Percentiles rank a stretch among this genome's conserved stretches.
phyloP scores from a whole-genome alignment of 2,888 invertebrate genomes.

The Ferdinandea cuprea region DNA sequence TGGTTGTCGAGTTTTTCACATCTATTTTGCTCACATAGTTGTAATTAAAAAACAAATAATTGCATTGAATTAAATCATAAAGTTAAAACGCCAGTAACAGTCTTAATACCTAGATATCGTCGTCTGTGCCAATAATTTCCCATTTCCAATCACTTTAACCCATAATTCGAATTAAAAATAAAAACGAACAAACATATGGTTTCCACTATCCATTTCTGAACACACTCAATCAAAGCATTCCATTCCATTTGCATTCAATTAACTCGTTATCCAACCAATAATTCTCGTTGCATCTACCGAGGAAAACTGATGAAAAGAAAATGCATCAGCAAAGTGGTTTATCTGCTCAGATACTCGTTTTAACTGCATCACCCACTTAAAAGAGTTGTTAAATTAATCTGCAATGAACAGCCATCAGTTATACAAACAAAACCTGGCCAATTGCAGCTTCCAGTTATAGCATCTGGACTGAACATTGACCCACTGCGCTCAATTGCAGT shows the following conservation, averaged over 20 bases:
- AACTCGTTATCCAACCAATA: constrained; percentile 20
- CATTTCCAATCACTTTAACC: background rate
- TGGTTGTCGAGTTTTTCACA: no score
- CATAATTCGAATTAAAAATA: background rate
- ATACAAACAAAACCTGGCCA: constrained; percentile 42
- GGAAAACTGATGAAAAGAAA: constrained; percentile 19
- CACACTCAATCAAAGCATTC: constrained; percentile 12
- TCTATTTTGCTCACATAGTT: no score
- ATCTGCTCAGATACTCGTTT: constrained; percentile 25
- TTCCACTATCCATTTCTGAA: background rate
- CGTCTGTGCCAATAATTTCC: no score
- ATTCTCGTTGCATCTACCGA: background rate
- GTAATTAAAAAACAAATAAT: no score
- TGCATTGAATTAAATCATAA: no score
- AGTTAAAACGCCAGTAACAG: no score
- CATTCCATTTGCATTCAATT: constrained; percentile 25
- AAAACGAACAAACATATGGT: background rate
- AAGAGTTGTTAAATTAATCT: constrained; percentile 31
- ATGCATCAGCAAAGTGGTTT: constrained; percentile 17
- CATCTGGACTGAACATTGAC: constrained; percentile 80
- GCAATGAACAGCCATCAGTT: constrained; percentile 3
- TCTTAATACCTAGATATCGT: no score
- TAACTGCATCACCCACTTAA: constrained; percentile 16
- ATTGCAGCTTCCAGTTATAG: constrained; percentile 11
- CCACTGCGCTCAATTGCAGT: constrained; percentile 81